Evolutionary conservation across 2,888 invertebrate species (phyloP).

Genomic region (Eutolmus rufibarbis): DNA sequence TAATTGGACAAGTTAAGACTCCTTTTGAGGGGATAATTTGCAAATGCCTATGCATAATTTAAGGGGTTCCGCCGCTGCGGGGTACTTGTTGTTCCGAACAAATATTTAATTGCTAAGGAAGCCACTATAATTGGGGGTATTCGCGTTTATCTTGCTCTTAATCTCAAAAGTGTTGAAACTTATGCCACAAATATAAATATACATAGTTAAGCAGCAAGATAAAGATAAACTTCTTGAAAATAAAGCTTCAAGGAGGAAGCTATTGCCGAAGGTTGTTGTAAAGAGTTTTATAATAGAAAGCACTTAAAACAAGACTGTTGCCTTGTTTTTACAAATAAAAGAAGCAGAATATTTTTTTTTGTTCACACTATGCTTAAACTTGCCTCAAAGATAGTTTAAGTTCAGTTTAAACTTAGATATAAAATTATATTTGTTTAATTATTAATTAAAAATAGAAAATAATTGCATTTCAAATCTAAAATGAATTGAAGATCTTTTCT

Average conservation of each 20-base stretch:
- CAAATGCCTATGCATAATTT: conserved; percentile 2
- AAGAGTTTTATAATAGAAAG: too few relatives aligned
- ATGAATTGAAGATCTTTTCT: too few relatives aligned
- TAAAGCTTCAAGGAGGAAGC: background rate
- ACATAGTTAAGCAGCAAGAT: background rate
- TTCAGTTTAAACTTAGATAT: too few relatives aligned
- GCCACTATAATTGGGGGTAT: background rate
- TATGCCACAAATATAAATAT: background rate
- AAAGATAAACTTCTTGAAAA: background rate
- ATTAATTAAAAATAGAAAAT: too few relatives aligned
- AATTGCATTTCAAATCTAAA: too few relatives aligned
- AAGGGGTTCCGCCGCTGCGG: background rate
- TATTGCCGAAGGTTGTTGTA: background rate
- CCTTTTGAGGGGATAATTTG: conserved; percentile 5
- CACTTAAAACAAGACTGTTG: too few relatives aligned
- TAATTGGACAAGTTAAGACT: conserved; percentile 21
- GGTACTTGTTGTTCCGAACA: background rate
- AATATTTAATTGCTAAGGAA: background rate
- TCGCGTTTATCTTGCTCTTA: background rate
- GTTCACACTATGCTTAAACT: too few relatives aligned
- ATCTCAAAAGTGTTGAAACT: background rate
- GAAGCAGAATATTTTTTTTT: too few relatives aligned
- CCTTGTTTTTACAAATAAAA: too few relatives aligned
- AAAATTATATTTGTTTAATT: too few relatives aligned
- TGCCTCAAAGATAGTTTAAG: too few relatives aligned